Conservation (phyloP, 1,140 invertebrate genomes). For the Lordiphosa clarofinis region DNA sequence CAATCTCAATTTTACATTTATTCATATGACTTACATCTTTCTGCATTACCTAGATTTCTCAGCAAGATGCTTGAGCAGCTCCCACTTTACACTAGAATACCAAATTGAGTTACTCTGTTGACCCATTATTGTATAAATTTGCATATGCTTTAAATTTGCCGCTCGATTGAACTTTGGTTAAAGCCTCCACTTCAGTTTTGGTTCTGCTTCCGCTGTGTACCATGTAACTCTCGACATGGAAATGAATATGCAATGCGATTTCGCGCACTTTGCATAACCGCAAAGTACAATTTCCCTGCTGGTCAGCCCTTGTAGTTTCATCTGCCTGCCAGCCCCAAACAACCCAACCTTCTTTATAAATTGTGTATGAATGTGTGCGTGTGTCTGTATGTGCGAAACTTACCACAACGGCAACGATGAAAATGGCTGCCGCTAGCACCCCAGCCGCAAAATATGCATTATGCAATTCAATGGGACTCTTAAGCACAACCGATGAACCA, state of each 20-base stretch:
- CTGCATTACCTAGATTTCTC: too few species aligned
- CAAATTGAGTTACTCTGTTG: neutral
- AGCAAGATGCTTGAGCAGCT: too few species aligned
- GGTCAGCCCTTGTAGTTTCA: slow-evolving; percentile 31
- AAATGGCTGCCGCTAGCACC: slow-evolving; percentile 85
- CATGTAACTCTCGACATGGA: slow-evolving; percentile 40
- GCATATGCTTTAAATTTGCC: slow-evolving; percentile 41
- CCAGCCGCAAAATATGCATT: slow-evolving; percentile 87
- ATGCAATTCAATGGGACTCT: slow-evolving; percentile 82
- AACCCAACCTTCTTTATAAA: too few species aligned
- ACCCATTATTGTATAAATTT: slow-evolving; percentile 44
- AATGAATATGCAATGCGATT: slow-evolving; percentile 69
- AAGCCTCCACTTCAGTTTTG: slow-evolving; percentile 29
- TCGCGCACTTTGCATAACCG: slow-evolving; percentile 47
- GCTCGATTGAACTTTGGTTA: slow-evolving; percentile 36
- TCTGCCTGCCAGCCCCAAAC: neutral
- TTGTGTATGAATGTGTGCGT: slow-evolving; percentile 22
- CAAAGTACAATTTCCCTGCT: slow-evolving; percentile 60
- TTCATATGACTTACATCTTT: too few species aligned
- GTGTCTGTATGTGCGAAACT: slow-evolving; percentile 60
- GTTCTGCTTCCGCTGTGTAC: slow-evolving; percentile 24
- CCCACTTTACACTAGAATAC: neutral
- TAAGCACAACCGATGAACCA: slow-evolving; percentile 80
- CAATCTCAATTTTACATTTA: too few species aligned
- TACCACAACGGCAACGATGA: slow-evolving; percentile 86